Base-by-base conservation (phyloP, 2,113 vertebrate genomes). In the Oncorhynchus tshawytscha region DNA sequence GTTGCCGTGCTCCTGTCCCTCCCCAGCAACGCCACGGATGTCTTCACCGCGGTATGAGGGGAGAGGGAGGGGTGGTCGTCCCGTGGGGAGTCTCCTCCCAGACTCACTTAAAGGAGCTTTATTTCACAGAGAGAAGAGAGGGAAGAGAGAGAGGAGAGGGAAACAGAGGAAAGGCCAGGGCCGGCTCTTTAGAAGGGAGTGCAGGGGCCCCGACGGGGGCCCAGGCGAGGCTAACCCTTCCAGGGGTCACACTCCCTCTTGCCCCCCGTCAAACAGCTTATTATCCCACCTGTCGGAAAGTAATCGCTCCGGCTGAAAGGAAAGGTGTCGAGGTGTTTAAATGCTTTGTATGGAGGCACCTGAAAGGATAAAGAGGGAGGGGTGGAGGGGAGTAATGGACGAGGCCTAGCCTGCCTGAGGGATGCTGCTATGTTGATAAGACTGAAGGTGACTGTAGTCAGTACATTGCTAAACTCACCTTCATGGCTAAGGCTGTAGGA, bases 81-180 rank as follows among this genome's bases (percentile, higher is more conserved):
- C 96, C 96, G 92, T 92, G 76, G 78, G 96, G 96, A 95, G 95
- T 88, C 85, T 90, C 87, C 92, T 92, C 90, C 91, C 88, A 91
- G 90, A 95, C 95, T 96, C 95, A 96, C 96, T 97, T 96, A 96
- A 95, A 97, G 95, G 95, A 95, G 95, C 96, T 96, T 97, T 96
- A 95, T 95, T 96, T 97, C 95, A 93, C 94, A 95, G 92, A 92
- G 91, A 94, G 94, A 94, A 94, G 91, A 90, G 88, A 94, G 94
- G 94, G 27, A 25, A 92, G 93, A 94, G 93, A 92, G 92, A 89
- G 87, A 93, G 94, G 18, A 34, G 31, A 62, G 94, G 94, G 92
- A 95, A 95, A 95, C 94, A 91, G 84, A 92, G 94, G 92, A 95
- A 95, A 94, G 90, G 91, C 93, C 39, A 11, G 39, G 39, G 39